phyloP scores from a whole-genome alignment of 2,888 invertebrate genomes.

The Eurois occulta region DNA sequence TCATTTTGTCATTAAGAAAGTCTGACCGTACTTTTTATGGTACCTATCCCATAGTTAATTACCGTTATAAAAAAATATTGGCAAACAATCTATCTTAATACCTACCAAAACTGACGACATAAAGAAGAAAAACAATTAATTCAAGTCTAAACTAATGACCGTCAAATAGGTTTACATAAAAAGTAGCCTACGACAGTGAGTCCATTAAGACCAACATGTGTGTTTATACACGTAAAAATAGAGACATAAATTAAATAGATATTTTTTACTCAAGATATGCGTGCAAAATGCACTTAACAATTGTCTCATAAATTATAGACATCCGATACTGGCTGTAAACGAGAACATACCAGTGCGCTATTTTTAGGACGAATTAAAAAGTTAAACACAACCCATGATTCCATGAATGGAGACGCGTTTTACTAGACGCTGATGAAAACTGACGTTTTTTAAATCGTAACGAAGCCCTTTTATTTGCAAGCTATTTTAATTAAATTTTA shows the following conservation, averaged over 20 bases:
- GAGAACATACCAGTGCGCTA: slow-evolving; percentile 51
- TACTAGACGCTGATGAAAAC: slow-evolving; percentile 43
- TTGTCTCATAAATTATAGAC: slow-evolving; percentile 66
- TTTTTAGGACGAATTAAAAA: slow-evolving; percentile 55
- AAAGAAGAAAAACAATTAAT: slow-evolving; percentile 39
- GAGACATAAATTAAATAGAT: slow-evolving; percentile 59
- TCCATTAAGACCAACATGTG: slow-evolving; percentile 49
- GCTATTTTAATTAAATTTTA: not conserved
- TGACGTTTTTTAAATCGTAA: slow-evolving; percentile 27
- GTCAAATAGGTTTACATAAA: slow-evolving; percentile 43
- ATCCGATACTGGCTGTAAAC: slow-evolving; percentile 61
- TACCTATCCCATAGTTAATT: not conserved
- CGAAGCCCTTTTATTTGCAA: slow-evolving; percentile 1
- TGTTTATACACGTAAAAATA: slow-evolving; percentile 61
- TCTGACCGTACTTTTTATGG: not conserved
- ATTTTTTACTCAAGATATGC: slow-evolving; percentile 56
- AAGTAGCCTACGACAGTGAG: slow-evolving; percentile 28
- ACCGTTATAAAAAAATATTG: slow-evolving; percentile 20
- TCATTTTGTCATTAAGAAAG: not conserved
- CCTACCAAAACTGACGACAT: slow-evolving; percentile 24
- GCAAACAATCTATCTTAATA: slow-evolving; percentile 14
- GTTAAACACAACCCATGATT: slow-evolving; percentile 42
- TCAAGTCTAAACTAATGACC: slow-evolving; percentile 38
- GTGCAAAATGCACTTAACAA: slow-evolving; percentile 66
- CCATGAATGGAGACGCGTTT: slow-evolving; percentile 47